These are phyloP conservation scores for Hippoglossus hippoglossus DNA, from an alignment of 2,797 vertebrate species.

Conservation along the genomic window DNA sequence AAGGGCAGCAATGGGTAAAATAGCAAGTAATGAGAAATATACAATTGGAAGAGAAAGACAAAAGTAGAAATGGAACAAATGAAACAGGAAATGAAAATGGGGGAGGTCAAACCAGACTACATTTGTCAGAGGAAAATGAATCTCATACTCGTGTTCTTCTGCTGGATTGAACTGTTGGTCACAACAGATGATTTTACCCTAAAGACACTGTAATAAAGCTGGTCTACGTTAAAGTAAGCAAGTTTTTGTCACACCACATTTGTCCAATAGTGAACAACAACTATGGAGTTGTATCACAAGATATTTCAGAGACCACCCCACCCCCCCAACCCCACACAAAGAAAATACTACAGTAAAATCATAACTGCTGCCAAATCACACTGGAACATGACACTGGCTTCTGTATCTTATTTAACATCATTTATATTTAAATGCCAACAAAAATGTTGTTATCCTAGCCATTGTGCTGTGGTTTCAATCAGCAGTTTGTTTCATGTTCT, in stretches of 20 bases:
- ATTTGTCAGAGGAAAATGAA: conserved; percentile 30
- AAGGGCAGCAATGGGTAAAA: conserved; percentile 72
- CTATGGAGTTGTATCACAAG: conserved; percentile 35
- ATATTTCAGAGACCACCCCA: conserved; percentile 3
- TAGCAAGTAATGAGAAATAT: conserved; percentile 61
- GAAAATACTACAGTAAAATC: conserved; percentile 56
- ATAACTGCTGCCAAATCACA: conserved; percentile 53
- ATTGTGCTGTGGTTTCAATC: conserved; percentile 41
- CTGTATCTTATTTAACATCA: conserved; percentile 49
- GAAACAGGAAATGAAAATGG: conserved; percentile 39
- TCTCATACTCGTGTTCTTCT: conserved; percentile 31
- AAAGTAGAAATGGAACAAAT: conserved; percentile 43
- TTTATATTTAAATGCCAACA: conserved; percentile 50
- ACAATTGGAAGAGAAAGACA: conserved; percentile 57
- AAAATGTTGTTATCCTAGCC: conserved; percentile 34
- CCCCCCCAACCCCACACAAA: not conserved
- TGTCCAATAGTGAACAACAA: conserved; percentile 18
- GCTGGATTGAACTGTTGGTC: conserved; percentile 28
- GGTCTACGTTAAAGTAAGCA: conserved; percentile 53
- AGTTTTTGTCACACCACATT: conserved; percentile 35
- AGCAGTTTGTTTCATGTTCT: conserved; percentile 31
- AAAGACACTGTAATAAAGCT: conserved; percentile 49
- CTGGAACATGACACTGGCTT: conserved; percentile 36
- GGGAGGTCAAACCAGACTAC: conserved; percentile 19
- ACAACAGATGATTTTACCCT: conserved; percentile 54